These are phyloP conservation scores for Dendrolimus kikuchii DNA, from an alignment of 1,140 invertebrate genomes.

Conservation along the genomic window DNA sequence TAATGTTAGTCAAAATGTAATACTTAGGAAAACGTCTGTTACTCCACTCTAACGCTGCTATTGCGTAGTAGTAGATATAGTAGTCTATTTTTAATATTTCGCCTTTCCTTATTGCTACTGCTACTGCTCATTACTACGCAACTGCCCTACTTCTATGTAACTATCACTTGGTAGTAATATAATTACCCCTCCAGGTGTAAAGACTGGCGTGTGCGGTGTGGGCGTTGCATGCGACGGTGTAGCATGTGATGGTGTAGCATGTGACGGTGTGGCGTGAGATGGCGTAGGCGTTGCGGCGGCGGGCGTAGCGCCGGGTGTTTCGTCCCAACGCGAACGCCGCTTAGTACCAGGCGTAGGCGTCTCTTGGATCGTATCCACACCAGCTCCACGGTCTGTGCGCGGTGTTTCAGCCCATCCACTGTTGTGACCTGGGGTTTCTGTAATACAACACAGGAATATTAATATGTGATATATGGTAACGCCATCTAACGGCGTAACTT, in stretches of 20 bases:
- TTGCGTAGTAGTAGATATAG: too few relatives aligned
- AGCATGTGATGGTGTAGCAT: constrained; percentile 74
- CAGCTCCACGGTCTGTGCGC: constrained; percentile 88
- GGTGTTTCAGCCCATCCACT: constrained; percentile 99
- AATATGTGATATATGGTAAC: background rate
- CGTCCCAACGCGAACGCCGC: constrained; percentile 96
- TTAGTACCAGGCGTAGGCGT: constrained; percentile 96
- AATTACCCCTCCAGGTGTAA: constrained; percentile 81
- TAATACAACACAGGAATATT: background rate
- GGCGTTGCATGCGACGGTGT: constrained; percentile 67
- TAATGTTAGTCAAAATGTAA: too few relatives aligned
- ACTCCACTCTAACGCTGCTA: too few relatives aligned
- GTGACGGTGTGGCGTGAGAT: constrained; percentile 77
- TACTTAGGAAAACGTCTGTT: too few relatives aligned
- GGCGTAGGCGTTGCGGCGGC: constrained; percentile 82
- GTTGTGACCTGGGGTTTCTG: constrained; percentile 94
- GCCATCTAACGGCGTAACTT: too few relatives aligned
- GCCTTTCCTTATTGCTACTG: too few relatives aligned
- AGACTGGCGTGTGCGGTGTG: constrained; percentile 67
- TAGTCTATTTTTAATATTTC: too few relatives aligned
- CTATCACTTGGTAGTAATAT: background rate
- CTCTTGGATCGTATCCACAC: constrained; percentile 88
- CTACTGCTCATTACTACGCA: too few relatives aligned
- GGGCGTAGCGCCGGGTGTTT: constrained; percentile 88
- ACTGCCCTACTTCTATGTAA: too few relatives aligned